Percentiles rank a stretch among this genome's conserved stretches.
Evolutionary conservation across 1,140 invertebrate genomes (phyloP).

Genomic region (Meloidogyne hapla): DNA sequence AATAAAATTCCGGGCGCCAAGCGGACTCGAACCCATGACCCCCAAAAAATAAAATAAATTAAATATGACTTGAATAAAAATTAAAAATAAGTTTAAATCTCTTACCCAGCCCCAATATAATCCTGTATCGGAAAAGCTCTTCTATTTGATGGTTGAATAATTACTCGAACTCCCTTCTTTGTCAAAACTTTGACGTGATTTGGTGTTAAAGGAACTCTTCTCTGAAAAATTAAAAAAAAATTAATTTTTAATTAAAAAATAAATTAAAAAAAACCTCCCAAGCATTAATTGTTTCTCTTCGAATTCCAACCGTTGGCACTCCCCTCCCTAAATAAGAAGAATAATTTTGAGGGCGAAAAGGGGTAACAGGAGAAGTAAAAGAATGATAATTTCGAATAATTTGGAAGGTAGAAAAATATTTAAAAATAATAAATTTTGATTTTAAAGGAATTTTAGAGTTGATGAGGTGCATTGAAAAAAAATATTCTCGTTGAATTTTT

Average conservation of each 20-base stretch:
- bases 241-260: neutral
- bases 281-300: constrained; percentile 63
- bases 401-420: neutral
- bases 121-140: constrained; percentile 92
- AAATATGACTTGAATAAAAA: too few relatives aligned
- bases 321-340: constrained; percentile 26
- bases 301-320: constrained; percentile 42
- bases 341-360: constrained; percentile 3
- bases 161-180: constrained; percentile 70
- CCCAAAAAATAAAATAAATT: neutral
- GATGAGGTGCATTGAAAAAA: neutral
- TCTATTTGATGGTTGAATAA: constrained; percentile 95
- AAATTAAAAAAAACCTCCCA: constrained; percentile 74
- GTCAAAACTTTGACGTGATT: constrained; percentile 83
- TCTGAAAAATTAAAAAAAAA: too few relatives aligned
- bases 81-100: too few relatives aligned
- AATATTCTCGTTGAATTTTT: too few relatives aligned
- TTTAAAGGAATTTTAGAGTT: neutral
- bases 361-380: neutral
- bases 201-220: constrained; percentile 87
- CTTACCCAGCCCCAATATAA: constrained; percentile 29
- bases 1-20: too few relatives aligned
- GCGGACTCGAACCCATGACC: too few relatives aligned
- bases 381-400: neutral
- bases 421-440: neutral